Conservation (phyloP, 92 coral and sea anemone species). For the Blastomussa wellsi region DNA sequence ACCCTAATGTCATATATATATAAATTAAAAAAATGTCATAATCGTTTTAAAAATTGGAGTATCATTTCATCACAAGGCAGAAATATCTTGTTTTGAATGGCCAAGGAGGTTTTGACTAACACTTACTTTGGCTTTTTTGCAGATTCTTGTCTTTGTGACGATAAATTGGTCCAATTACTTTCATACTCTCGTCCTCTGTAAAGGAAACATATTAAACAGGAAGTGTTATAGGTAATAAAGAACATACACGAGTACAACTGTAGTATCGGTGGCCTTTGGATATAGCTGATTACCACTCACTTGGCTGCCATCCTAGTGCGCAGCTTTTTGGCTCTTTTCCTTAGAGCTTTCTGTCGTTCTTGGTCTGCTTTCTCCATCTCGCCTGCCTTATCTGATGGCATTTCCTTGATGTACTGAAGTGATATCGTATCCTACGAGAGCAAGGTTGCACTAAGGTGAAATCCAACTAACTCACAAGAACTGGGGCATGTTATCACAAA, state of each 20-base stretch:
- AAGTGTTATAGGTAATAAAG: not conserved
- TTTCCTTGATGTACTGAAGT: slow-evolving; percentile 91
- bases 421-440: slow-evolving; percentile 80
- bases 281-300: slow-evolving; percentile 38
- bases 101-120: no score
- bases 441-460: not conserved
- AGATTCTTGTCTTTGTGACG: slow-evolving; percentile 82
- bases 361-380: slow-evolving; percentile 78
- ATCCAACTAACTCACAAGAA: no score
- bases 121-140: slow-evolving; percentile 85
- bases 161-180: slow-evolving; percentile 67
- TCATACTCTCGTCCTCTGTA: slow-evolving; percentile 94
- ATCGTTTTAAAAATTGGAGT: no score
- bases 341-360: slow-evolving; percentile 87
- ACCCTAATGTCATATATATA: no score
- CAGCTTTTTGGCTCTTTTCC: slow-evolving; percentile 94
- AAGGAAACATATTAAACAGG: not conserved
- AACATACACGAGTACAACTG: not conserved
- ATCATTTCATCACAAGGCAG: not conserved
- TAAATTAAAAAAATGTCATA: no score
- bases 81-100: not conserved
- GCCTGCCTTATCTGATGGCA: slow-evolving; percentile 78
- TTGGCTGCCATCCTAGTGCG: slow-evolving; percentile 98
- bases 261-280: not conserved
- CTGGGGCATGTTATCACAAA: not conserved